These are phyloP conservation scores for Ispidina picta DNA, from an alignment of 2,797 vertebrate genomes.

Conservation along the genomic window DNA sequence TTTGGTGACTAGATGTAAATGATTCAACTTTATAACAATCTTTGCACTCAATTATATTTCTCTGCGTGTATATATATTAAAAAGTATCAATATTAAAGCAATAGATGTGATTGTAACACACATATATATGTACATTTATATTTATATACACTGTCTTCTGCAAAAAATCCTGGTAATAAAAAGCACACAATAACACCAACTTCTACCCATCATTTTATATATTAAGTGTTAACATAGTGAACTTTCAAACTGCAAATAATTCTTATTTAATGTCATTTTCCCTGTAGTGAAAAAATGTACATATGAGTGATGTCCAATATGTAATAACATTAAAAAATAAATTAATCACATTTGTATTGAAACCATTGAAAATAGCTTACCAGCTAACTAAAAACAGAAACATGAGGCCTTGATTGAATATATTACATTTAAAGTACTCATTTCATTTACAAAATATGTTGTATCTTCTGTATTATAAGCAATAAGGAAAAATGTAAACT, in stretches of 20 bases:
- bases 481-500: constrained; percentile 18
- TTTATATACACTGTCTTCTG: neutral
- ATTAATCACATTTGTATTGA: neutral
- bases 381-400: constrained; percentile 20
- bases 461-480: neutral
- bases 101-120: neutral
- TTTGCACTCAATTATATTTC: neutral
- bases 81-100: neutral
- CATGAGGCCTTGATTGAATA: constrained; percentile 10
- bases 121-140: neutral
- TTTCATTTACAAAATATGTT: constrained; percentile 28
- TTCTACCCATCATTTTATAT: neutral
- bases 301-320: neutral
- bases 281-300: neutral
- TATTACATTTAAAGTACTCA: neutral
- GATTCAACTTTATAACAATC: constrained; percentile 11
- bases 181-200: neutral
- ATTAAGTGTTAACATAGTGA: neutral
- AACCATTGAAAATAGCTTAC: neutral
- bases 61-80: neutral
- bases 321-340: neutral
- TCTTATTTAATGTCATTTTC: neutral
- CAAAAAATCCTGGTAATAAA: neutral
- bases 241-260: neutral
- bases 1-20: constrained; percentile 2